Conservation (phyloP, 2,113 vertebrate genomes). For the Pituophis catenifer region DNA sequence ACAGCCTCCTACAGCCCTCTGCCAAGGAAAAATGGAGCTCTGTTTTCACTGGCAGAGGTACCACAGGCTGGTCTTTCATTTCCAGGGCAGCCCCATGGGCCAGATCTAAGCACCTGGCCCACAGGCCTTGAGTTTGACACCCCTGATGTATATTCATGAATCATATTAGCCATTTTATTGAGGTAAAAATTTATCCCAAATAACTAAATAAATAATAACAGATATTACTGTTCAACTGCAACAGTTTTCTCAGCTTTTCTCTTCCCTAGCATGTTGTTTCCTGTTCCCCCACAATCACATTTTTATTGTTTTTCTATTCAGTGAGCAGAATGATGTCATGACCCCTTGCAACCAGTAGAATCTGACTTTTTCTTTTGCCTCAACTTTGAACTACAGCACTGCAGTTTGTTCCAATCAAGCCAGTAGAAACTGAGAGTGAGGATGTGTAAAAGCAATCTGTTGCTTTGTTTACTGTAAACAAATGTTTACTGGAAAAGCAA, state of each 20-base stretch:
- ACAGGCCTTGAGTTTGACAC: no score
- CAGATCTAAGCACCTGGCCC: no score
- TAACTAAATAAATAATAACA: background rate
- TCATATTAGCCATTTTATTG: background rate
- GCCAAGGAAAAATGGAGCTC: no score
- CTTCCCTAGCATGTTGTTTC: background rate
- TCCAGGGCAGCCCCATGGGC: no score
- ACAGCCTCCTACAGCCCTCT: no score
- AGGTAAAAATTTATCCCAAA: background rate
- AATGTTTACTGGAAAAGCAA: background rate
- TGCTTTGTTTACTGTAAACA: background rate
- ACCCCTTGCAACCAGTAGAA: background rate
- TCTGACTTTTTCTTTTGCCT: background rate
- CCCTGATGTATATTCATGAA: background rate
- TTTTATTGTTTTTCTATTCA: background rate
- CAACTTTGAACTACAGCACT: background rate
- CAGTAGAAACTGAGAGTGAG: background rate
- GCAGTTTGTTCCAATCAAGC: background rate
- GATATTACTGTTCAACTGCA: no score
- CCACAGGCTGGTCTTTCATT: no score
- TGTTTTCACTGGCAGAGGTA: no score
- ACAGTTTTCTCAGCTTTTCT: background rate
- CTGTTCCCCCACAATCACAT: background rate
- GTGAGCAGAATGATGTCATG: background rate
- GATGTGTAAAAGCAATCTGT: background rate